Conservation (phyloP, 2,888 invertebrate species). For the Pterobdella sp. region DNA sequence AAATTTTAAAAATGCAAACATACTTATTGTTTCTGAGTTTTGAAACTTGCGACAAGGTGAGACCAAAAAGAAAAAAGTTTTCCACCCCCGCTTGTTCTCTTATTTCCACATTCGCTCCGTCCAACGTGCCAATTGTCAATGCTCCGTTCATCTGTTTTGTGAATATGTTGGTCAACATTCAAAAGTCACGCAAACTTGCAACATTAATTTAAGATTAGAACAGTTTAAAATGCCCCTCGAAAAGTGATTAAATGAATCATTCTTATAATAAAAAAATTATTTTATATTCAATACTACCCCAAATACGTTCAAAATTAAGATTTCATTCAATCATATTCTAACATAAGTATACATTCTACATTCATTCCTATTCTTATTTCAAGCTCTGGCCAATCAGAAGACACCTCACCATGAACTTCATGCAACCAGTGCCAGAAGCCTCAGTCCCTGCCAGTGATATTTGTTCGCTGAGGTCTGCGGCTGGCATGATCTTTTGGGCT, state of each 20-base stretch:
- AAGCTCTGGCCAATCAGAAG: neutral
- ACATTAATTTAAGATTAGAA: neutral
- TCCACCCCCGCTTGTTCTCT: slow-evolving; percentile 93
- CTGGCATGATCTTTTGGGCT: slow-evolving; percentile 97
- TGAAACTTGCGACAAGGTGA: slow-evolving; percentile 52
- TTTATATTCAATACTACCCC: too few species aligned
- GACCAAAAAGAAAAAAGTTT: slow-evolving; percentile 92
- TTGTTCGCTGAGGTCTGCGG: slow-evolving; percentile 95
- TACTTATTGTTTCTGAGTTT: slow-evolving; percentile 58
- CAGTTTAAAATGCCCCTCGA: too few species aligned
- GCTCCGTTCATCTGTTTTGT: slow-evolving; percentile 74
- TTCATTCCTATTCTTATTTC: neutral
- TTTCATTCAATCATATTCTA: too few species aligned
- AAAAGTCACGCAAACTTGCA: neutral
- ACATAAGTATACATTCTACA: neutral
- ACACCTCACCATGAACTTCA: slow-evolving; percentile 81
- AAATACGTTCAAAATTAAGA: too few species aligned
- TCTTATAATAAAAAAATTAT: too few species aligned
- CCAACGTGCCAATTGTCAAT: slow-evolving; percentile 93
- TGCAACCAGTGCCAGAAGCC: slow-evolving; percentile 97
- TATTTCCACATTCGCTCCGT: slow-evolving; percentile 95
- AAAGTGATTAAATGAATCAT: too few species aligned
- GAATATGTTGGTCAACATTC: neutral
- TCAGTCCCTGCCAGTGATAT: slow-evolving; percentile 99
- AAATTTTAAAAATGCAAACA: slow-evolving; percentile 21